These are phyloP conservation scores for Nymphalis polychloros DNA, from an alignment of 2,888 invertebrate species.

Conservation along the genomic window DNA sequence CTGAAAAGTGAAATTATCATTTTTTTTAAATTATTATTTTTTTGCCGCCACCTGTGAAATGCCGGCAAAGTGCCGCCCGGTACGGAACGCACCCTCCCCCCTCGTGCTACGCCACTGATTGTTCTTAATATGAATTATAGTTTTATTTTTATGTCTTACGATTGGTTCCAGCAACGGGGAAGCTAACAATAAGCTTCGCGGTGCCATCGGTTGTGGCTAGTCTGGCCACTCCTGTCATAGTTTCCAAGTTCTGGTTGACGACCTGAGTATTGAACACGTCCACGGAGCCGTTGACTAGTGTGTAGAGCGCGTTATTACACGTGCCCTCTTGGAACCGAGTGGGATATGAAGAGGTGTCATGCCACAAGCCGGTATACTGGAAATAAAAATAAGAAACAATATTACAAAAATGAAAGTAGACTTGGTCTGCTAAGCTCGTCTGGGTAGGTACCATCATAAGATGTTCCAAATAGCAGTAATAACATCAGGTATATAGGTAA, in stretches of 20 bases:
- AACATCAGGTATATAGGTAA: too few relatives aligned
- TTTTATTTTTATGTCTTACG: slow-evolving; percentile 32
- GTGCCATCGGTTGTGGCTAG: slow-evolving; percentile 77
- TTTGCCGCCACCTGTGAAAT: too few relatives aligned
- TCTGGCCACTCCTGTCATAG: slow-evolving; percentile 53
- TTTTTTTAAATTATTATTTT: too few relatives aligned
- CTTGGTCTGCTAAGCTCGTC: not conserved
- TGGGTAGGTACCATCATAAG: too few relatives aligned
- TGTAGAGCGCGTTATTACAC: slow-evolving; percentile 43
- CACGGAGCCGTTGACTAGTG: slow-evolving; percentile 23
- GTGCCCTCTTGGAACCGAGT: slow-evolving; percentile 42
- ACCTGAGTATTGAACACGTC: slow-evolving; percentile 52
- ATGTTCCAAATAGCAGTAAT: too few relatives aligned
- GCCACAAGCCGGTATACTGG: slow-evolving; percentile 42
- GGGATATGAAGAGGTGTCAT: slow-evolving; percentile 41
- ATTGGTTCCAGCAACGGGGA: slow-evolving; percentile 74
- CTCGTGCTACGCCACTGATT: too few relatives aligned
- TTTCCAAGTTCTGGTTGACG: slow-evolving; percentile 48
- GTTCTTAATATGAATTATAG: too few relatives aligned
- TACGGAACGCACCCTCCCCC: too few relatives aligned
- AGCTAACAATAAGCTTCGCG: slow-evolving; percentile 84
- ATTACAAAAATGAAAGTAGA: not conserved
- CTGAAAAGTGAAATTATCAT: too few relatives aligned
- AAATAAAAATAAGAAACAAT: slow-evolving; percentile 10
- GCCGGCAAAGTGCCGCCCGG: too few relatives aligned